These are phyloP conservation scores for Pelodiscus sinensis DNA, from an alignment of 2,113 vertebrate species.

Conservation along the genomic window DNA sequence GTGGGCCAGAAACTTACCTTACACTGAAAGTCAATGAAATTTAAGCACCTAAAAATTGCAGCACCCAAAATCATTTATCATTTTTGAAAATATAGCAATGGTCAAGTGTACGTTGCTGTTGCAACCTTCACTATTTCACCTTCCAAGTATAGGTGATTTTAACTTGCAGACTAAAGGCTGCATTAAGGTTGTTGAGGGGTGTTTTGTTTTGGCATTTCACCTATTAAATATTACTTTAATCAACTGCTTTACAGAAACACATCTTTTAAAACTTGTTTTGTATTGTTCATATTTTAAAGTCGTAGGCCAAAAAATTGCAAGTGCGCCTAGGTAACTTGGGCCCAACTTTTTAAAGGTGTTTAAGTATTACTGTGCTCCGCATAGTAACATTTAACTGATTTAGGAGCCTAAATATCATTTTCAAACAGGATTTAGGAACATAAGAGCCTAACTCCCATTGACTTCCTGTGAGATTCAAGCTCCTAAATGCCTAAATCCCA, in stretches of 20 bases:
- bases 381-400: too few species aligned
- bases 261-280: slow-evolving; percentile 11
- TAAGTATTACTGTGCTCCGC: too few species aligned
- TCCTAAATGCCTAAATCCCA: background rate
- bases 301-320: background rate
- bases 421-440: background rate
- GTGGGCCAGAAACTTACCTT: background rate
- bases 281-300: background rate
- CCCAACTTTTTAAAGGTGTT: too few species aligned
- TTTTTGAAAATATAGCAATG: background rate
- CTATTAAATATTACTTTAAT: slow-evolving; percentile 40
- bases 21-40: slow-evolving; percentile 31
- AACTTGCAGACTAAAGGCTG: background rate
- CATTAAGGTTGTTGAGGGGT: background rate
- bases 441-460: background rate
- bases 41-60: background rate
- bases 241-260: slow-evolving; percentile 27
- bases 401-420: too few species aligned
- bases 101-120: too few species aligned
- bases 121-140: too few species aligned
- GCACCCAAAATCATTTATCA: background rate
- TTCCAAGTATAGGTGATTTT: slow-evolving; percentile 7
- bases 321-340: background rate
- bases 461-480: background rate
- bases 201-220: slow-evolving; percentile 21